Conservation (phyloP, 92 coral and sea anemone genomes). For the Paragorgia papillata region DNA sequence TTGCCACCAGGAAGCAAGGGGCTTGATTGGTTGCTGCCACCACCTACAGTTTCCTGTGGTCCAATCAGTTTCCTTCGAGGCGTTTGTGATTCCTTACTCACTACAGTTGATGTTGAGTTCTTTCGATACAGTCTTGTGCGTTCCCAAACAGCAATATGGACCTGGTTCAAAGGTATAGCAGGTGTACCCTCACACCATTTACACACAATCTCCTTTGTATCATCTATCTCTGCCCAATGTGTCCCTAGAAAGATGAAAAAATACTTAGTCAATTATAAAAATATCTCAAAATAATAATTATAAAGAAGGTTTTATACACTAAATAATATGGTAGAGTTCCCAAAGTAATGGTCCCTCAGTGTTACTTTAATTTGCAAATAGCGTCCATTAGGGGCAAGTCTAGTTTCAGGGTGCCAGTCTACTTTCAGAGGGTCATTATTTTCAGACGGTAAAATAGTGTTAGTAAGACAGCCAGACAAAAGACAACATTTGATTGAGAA, state of each 20-base stretch:
- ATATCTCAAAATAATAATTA: neutral
- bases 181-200: constrained; percentile 62
- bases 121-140: neutral
- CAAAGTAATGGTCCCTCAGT: no score
- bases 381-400: no score
- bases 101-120: neutral
- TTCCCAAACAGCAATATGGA: constrained; percentile 84
- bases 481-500: no score
- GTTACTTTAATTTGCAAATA: no score
- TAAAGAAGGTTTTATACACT: no score
- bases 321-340: no score
- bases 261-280: neutral
- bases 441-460: no score
- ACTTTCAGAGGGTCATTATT: no score
- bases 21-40: neutral
- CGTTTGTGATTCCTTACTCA: neutral
- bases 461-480: no score
- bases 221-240: constrained; percentile 90
- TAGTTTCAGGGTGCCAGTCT: no score
- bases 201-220: constrained; percentile 63
- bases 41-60: neutral
- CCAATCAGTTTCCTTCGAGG: neutral
- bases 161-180: constrained; percentile 60
- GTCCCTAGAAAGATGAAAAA: constrained; percentile 48
- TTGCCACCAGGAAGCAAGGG: neutral